Evolutionary conservation across 1,140 invertebrate genomes (phyloP), one percentile per base, ranked within the genome.

Genomic region (Spodoptera frugiperda): DNA sequence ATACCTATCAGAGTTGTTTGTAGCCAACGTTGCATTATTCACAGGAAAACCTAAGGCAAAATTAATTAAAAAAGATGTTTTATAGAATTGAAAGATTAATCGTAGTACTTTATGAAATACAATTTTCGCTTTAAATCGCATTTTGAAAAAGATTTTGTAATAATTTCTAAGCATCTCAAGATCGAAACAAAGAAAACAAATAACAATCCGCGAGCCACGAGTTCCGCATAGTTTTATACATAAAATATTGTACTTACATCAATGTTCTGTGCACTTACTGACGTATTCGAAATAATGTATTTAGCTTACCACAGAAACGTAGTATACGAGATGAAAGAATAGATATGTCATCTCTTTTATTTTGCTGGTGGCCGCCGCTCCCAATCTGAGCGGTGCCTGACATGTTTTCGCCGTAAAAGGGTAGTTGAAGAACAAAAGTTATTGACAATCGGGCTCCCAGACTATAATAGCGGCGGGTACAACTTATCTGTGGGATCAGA

Each of bases 391-490:
- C 39, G 21, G 3, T 70, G 19, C 48, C 44, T 78, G 71, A 46
- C 77, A 75, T 71, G 63, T 78, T 78, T 78, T 78, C 55, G 44
- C 49, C 39, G 48, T 46, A 73, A 73, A 78, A 78, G 48, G 49
- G 59, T 59, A 73, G 39, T 72, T 73, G 76, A 78, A 78, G 46
- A 75, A 74, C 72, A 75, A 63, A 75, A 75, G 73, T 63, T 65
- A 53, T 65, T 65, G 57, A 63, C 21, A 53, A 65, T 75, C 48
- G 59, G 59, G 51, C 54, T 73, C 55, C 54, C 17, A 48, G 70
- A 17, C 54, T 73, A 10, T 61, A 11, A 19, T 12, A 48, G 39
- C 61, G 61, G 21, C 10, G 44, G 17, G 14, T 57, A 33, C 10
- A 72, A 49, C 51, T 71, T 71, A 54, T 71, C 51, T 48, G 39